A percentile compares a stretch with the other conserved stretches of the same genome.
Conservation (phyloP, 2,113 vertebrate genomes). For the Phaetusa simplex region DNA sequence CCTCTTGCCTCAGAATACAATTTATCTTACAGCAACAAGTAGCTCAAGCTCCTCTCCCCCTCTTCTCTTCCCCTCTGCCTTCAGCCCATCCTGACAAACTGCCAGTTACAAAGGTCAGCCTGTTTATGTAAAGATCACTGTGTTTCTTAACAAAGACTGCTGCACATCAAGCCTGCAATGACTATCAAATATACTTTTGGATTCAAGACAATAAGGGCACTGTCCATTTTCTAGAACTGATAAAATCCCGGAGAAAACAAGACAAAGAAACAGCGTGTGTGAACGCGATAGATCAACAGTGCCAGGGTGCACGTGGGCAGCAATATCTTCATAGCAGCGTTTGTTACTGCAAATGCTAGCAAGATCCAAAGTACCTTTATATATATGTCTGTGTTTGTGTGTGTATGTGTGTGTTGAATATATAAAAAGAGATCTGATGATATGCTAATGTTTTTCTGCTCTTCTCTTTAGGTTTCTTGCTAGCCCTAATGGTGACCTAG, state of each 20-base stretch:
- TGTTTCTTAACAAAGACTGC: neutral
- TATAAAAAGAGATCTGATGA: neutral
- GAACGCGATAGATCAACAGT: neutral
- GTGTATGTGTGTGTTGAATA: neutral
- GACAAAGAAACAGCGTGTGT: neutral
- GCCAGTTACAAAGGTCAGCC: neutral
- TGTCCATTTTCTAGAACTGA: neutral
- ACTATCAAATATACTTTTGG: neutral
- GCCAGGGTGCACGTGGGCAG: neutral
- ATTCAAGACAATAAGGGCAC: neutral
- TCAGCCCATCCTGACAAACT: neutral
- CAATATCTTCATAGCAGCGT: neutral
- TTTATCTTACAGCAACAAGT: slow-evolving; percentile 41
- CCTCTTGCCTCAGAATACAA: neutral
- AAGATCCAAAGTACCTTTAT: neutral
- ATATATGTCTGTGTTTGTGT: no score
- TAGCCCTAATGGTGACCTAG: neutral
- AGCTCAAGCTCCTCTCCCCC: neutral
- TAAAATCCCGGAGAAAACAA: neutral
- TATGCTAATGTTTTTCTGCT: neutral
- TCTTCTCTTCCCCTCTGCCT: neutral
- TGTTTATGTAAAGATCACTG: neutral
- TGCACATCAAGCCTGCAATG: neutral
- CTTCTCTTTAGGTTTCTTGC: slow-evolving; percentile 10
- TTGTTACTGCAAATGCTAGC: neutral